Evolutionary conservation across 2,888 invertebrate species (phyloP).

Genomic region (Coelopa pilipes): DNA sequence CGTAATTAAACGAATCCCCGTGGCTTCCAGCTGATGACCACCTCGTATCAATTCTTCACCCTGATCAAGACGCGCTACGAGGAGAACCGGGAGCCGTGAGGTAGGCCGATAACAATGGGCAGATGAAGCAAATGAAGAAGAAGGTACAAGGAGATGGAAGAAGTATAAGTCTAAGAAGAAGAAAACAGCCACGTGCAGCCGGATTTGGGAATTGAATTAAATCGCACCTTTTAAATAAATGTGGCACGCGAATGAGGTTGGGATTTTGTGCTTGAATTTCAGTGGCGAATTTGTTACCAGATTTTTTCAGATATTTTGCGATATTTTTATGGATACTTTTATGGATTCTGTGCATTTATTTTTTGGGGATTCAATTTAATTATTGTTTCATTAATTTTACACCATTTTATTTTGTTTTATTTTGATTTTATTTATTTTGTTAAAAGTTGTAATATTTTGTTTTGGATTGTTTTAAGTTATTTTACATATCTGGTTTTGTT

Average conservation of each 20-base stretch:
- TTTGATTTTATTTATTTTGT: not conserved
- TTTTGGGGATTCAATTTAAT: not conserved
- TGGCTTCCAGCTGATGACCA: slow-evolving; percentile 38
- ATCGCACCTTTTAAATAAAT: too few species aligned
- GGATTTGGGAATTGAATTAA: too few species aligned
- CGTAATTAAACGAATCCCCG: too few species aligned
- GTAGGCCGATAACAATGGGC: not conserved
- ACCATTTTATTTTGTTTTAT: not conserved
- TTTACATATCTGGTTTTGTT: not conserved
- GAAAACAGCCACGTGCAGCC: too few species aligned
- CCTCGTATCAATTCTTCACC: slow-evolving; percentile 45
- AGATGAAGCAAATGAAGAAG: not conserved
- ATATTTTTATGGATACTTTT: too few species aligned
- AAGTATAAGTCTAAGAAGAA: too few species aligned
- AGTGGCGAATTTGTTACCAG: too few species aligned
- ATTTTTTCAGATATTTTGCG: too few species aligned
- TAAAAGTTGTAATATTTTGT: not conserved
- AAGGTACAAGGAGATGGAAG: too few species aligned
- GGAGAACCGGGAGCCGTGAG: slow-evolving; percentile 6
- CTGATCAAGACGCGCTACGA: slow-evolving; percentile 42
- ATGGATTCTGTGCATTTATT: too few species aligned
- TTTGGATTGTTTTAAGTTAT: not conserved
- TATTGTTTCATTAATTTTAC: not conserved
- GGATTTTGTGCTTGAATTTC: too few species aligned
- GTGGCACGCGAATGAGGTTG: too few species aligned